phyloP scores from a whole-genome alignment of 2,888 invertebrate species.

The Drymonia ruficornis region DNA sequence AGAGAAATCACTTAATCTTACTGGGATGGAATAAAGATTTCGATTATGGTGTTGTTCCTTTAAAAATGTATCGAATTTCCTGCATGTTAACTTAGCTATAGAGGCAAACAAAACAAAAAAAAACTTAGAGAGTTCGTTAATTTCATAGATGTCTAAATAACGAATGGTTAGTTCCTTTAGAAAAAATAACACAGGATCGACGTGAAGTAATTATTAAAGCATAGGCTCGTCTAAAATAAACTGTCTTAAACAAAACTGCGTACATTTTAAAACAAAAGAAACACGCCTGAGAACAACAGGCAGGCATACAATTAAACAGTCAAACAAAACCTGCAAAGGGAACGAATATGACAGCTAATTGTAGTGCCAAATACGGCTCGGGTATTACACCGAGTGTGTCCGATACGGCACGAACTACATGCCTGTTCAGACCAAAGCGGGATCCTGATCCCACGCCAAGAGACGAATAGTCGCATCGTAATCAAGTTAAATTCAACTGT shows the following conservation, averaged over 20 bases:
- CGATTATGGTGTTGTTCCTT: neutral
- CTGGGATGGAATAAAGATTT: neutral
- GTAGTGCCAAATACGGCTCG: slow-evolving; percentile 68
- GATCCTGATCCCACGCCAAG: neutral
- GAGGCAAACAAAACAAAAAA: neutral
- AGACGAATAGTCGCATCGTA: neutral
- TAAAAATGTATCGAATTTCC: neutral
- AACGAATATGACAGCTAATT: slow-evolving; percentile 73
- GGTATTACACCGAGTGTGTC: slow-evolving; percentile 70
- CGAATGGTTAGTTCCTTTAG: no score
- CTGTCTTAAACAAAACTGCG: neutral
- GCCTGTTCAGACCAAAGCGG: slow-evolving; percentile 6
- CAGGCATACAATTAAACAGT: slow-evolving; percentile 60
- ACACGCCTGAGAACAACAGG: slow-evolving; percentile 13
- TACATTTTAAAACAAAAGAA: slow-evolving; percentile 25
- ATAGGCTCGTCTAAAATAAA: no score
- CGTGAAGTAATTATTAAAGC: no score
- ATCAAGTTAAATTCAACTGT: neutral
- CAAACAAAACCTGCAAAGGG: slow-evolving; percentile 59
- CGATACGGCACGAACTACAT: slow-evolving; percentile 55
- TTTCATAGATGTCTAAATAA: neutral
- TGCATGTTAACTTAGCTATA: neutral
- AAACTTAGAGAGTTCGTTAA: neutral
- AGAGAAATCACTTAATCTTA: slow-evolving; percentile 4
- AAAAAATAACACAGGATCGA: no score